Evolutionary conservation across 2,113 vertebrate species (phyloP).

Genomic region (Leiothrix lutea): DNA sequence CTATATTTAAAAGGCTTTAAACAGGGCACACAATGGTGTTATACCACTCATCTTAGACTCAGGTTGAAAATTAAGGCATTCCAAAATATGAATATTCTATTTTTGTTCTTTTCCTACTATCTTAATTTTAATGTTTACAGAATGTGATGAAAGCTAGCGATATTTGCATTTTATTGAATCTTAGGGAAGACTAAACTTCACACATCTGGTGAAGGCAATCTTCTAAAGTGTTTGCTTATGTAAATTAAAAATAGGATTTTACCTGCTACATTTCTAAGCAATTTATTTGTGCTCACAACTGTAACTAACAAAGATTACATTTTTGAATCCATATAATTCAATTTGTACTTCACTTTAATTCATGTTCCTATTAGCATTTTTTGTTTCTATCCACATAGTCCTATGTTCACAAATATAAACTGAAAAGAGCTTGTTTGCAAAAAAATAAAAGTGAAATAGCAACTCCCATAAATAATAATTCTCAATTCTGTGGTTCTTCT

Average conservation of each 20-base stretch:
- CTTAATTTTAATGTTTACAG: constrained; percentile 55
- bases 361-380: constrained; percentile 6
- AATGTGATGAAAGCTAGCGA: constrained; percentile 39
- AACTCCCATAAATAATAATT: not conserved
- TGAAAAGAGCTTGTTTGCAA: not conserved
- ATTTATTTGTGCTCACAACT: constrained; percentile 61
- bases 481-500: not conserved
- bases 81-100: constrained; percentile 2
- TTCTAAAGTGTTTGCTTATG: constrained; percentile 56
- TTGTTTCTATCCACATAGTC: not conserved
- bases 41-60: not conserved
- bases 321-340: constrained; percentile 60
- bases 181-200: constrained; percentile 51
- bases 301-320: constrained; percentile 58
- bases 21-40: not conserved
- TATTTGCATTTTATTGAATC: constrained; percentile 58
- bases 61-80: constrained; percentile 14
- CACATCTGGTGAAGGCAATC: constrained; percentile 39
- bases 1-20: constrained; percentile 46
- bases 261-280: constrained; percentile 36
- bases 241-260: constrained; percentile 63
- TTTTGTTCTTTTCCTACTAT: not conserved
- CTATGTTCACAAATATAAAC: not conserved
- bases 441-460: not conserved
- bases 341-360: constrained; percentile 53